These are phyloP conservation scores for Sinella curviseta DNA, from an alignment of 1,140 invertebrate genomes.

Conservation along the genomic window DNA sequence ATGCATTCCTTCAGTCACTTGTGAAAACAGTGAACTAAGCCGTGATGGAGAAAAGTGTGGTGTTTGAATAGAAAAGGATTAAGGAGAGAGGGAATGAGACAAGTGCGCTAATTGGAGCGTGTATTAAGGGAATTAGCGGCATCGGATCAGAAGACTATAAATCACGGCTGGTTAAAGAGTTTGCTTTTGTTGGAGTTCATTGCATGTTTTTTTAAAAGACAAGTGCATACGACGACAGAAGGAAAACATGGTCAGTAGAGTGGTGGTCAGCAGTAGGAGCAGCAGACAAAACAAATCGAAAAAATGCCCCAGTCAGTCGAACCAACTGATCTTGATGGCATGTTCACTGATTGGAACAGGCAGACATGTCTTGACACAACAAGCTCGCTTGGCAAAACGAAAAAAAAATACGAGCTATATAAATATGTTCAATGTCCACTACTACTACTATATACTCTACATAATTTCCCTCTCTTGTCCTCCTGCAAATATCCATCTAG, in stretches of 20 bases:
- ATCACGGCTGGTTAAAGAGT: not conserved
- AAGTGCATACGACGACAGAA: not conserved
- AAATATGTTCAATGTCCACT: not conserved
- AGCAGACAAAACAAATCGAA: not conserved
- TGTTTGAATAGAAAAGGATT: not conserved
- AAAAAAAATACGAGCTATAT: too few species aligned
- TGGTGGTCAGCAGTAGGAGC: not conserved
- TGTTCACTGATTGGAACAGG: conserved; percentile 10
- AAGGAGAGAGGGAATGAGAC: not conserved
- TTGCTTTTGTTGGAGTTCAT: not conserved
- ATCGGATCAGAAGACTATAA: not conserved
- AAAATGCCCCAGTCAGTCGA: not conserved
- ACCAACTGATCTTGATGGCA: not conserved
- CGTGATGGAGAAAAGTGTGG: not conserved
- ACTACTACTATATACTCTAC: not conserved
- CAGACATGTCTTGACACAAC: not conserved
- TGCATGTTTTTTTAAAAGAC: not conserved
- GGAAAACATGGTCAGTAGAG: not conserved
- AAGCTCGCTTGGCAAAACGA: not conserved
- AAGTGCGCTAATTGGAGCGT: not conserved
- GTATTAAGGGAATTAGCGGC: not conserved
- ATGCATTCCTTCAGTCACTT: not conserved
- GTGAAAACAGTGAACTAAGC: not conserved
- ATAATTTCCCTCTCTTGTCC: not conserved
- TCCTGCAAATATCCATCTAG: too few species aligned